Evolutionary conservation across 1,140 invertebrate species (phyloP).

Genomic region (Nasonia vitripennis): DNA sequence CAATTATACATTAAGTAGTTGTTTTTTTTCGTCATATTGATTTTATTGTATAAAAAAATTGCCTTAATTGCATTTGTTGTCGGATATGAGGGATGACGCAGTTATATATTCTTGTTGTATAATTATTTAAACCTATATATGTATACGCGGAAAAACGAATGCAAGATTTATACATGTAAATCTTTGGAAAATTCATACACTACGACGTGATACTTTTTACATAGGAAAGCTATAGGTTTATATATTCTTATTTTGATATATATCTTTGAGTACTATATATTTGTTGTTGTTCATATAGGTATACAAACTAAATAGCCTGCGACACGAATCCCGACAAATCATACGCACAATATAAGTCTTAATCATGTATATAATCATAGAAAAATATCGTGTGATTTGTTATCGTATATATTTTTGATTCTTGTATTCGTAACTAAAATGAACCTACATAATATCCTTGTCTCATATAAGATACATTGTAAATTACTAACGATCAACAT

Average conservation of each 20-base stretch:
- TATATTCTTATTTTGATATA: background rate
- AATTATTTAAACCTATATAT: background rate
- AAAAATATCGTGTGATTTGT: background rate
- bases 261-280: background rate
- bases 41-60: slow-evolving; percentile 44
- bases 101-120: background rate
- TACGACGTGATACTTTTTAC: background rate
- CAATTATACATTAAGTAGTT: slow-evolving; percentile 48
- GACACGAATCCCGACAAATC: background rate
- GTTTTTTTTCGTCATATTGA: slow-evolving; percentile 36
- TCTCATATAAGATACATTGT: background rate
- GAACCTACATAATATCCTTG: background rate
- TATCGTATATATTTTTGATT: background rate
- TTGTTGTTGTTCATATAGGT: background rate
- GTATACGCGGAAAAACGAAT: background rate
- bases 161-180: background rate
- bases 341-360: background rate
- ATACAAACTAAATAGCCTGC: background rate
- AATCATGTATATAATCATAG: background rate
- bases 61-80: slow-evolving; percentile 7
- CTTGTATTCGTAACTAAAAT: background rate
- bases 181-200: background rate
- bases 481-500: background rate
- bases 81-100: slow-evolving; percentile 18
- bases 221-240: background rate